Evolutionary conservation across 2,113 vertebrate genomes (phyloP).

Genomic region (Urocolius indicus): DNA sequence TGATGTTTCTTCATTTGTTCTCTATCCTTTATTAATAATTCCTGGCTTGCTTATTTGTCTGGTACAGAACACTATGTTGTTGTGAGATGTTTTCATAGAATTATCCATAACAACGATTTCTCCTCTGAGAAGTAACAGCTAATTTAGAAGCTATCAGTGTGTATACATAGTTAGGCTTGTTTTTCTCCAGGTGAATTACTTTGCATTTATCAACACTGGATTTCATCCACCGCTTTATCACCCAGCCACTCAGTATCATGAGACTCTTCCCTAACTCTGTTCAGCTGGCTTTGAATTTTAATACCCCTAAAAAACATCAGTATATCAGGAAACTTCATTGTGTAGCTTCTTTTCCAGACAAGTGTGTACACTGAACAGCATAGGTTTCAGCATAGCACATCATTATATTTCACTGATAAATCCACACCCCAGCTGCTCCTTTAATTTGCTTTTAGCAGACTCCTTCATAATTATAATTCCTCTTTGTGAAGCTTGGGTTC

Average conservation of each 20-base stretch:
- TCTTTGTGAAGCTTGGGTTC: not conserved
- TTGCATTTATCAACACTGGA: slow-evolving; percentile 7
- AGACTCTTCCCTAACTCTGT: slow-evolving; percentile 9
- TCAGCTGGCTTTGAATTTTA: slow-evolving; percentile 39
- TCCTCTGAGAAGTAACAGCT: slow-evolving; percentile 14
- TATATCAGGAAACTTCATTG: not conserved
- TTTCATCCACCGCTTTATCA: slow-evolving; percentile 33
- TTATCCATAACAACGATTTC: slow-evolving; percentile 11
- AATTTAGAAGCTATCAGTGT: slow-evolving; percentile 40
- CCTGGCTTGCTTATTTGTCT: not conserved
- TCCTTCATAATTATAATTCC: not conserved
- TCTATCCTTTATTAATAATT: not conserved
- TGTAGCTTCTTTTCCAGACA: not conserved
- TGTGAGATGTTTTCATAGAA: not conserved
- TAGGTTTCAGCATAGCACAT: not conserved
- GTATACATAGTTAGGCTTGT: not conserved
- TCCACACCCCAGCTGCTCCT: not conserved
- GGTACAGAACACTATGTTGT: not conserved
- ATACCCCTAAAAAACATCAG: not conserved
- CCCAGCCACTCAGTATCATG: not conserved
- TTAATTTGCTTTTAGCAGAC: not conserved
- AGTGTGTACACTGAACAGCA: not conserved
- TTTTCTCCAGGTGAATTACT: slow-evolving; percentile 39
- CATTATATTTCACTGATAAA: not conserved
- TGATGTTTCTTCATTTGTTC: not conserved